These are phyloP conservation scores for Emys orbicularis DNA, from an alignment of 2,797 vertebrate species.

Conservation along the genomic window DNA sequence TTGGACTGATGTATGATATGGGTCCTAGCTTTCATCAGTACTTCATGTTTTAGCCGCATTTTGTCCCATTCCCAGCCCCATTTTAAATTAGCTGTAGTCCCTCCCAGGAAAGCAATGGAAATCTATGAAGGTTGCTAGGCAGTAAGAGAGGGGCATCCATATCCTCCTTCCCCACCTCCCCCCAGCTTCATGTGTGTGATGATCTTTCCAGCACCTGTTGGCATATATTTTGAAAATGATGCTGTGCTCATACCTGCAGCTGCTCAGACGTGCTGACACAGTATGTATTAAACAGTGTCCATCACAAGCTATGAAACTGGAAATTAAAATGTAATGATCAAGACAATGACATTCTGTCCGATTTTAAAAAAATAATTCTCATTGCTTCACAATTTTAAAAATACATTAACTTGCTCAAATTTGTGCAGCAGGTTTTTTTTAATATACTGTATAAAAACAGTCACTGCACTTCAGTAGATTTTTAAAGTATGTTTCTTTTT, in stretches of 20 bases:
- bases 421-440: background rate
- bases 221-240: background rate
- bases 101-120: background rate
- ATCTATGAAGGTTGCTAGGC: fast-evolving
- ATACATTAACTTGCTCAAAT: background rate
- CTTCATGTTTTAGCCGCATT: background rate
- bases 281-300: background rate
- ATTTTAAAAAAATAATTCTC: background rate
- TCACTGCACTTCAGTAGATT: background rate
- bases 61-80: background rate
- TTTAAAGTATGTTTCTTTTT: background rate
- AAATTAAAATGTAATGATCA: background rate
- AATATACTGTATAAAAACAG: background rate
- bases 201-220: background rate
- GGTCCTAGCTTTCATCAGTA: background rate
- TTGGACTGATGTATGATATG: fast-evolving
- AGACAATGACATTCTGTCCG: background rate
- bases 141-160: background rate
- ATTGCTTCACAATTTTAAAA: background rate
- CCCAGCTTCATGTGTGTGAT: fast-evolving
- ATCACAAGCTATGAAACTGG: fast-evolving
- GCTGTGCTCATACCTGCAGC: background rate
- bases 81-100: background rate
- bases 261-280: fast-evolving
- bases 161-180: fast-evolving